Base-by-base conservation (phyloP, 1,140 invertebrate species). In the Calephelis virginiensis region DNA sequence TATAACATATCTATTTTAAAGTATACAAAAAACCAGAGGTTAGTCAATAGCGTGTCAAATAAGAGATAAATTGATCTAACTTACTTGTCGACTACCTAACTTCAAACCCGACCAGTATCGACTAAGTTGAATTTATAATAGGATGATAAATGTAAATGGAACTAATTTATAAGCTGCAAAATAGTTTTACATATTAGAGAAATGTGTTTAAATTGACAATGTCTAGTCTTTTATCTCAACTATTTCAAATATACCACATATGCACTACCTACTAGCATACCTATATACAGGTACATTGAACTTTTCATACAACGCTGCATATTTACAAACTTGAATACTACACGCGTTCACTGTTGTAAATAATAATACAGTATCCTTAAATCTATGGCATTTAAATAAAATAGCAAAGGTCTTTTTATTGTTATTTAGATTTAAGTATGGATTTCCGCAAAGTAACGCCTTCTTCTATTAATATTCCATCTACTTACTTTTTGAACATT, bases 41-140 rank as follows among this genome's bases (percentile, higher is more conserved):
- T 6, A 43, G 6, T 0, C 40, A 43, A 1, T 38, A 37, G 12
- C 14, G 61, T 61, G 37, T 48, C 13, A 38, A 50, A 50, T 45
- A 37, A 69, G 13, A 48, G 8, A 62, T 56, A 64, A 66, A 65
- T 63, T 9, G 37, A 47, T 63, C 48, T 46, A 63, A 64, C 43
- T 62, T 40, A 45, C 40, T 28, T 17, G 37, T 40, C 56, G 56
- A 59, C 53, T 28, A 56, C 56, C 56, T 37, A 40, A 40, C 56
- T 8, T 59, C 56, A 28, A 59, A 59, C 37, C 37, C 56, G 38
- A 59, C 56, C 28, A 59, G 56, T 38, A 59, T 59, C 56, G 56
- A 38, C 56, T 59, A 59, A 37, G 56, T 59, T 59, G 56, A 59
- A 59, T 59, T 38, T 38, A n/a, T 13, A 59, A 59, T 59, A 38